Evolutionary conservation across 2,888 invertebrate species (phyloP).

Genomic region (Reticulitermes lucifugus): DNA sequence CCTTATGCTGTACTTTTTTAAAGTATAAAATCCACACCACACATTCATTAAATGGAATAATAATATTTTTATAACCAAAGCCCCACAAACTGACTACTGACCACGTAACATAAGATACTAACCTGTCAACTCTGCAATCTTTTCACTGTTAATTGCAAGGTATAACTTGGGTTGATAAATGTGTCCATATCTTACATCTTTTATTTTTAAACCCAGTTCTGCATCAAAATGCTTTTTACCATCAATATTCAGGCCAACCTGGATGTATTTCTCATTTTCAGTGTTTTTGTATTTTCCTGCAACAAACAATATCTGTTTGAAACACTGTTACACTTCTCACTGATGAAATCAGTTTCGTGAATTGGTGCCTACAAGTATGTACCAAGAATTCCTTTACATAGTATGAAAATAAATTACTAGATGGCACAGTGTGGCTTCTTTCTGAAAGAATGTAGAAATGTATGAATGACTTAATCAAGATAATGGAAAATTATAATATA

Average conservation of each 20-base stretch:
- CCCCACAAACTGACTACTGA: no score
- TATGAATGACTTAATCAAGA: no score
- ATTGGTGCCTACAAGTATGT: no score
- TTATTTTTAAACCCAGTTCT: slow-evolving; percentile 70
- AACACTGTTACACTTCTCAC: no score
- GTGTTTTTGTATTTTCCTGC: slow-evolving; percentile 75
- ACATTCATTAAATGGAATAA: not conserved
- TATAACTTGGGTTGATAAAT: slow-evolving; percentile 78
- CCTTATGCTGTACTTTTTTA: no score
- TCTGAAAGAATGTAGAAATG: no score
- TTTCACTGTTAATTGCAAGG: slow-evolving; percentile 78
- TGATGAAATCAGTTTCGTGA: no score
- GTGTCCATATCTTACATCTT: slow-evolving; percentile 73
- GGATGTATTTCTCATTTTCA: slow-evolving; percentile 75
- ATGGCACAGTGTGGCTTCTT: no score
- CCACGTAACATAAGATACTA: slow-evolving; percentile 54
- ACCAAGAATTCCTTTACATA: no score
- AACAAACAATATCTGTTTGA: slow-evolving; percentile 33
- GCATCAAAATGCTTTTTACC: slow-evolving; percentile 78
- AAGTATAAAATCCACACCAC: no score
- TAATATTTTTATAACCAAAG: slow-evolving; percentile 58
- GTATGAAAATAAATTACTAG: no score
- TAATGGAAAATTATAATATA: no score
- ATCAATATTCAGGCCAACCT: slow-evolving; percentile 79
- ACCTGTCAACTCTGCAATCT: slow-evolving; percentile 79